Evolutionary conservation across 2,113 vertebrate genomes (phyloP).

Genomic region (Atrichornis clamosus): DNA sequence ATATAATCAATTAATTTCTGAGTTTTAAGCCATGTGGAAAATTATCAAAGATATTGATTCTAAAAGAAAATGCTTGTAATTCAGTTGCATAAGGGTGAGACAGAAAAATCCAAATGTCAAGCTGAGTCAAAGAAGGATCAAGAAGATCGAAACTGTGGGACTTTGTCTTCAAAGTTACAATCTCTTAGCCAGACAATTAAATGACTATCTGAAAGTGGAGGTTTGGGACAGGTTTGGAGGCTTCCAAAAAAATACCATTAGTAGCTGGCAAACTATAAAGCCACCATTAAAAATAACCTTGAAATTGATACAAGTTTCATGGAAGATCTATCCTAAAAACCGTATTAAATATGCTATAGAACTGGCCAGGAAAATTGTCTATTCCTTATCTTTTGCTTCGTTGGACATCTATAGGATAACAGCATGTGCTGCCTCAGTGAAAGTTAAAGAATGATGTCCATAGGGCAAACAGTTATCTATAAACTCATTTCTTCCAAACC

Average conservation of each 20-base stretch:
- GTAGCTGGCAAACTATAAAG: slow-evolving; percentile 63
- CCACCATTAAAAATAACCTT: slow-evolving; percentile 29
- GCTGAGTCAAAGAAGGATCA: slow-evolving; percentile 22
- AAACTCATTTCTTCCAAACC: slow-evolving; percentile 61
- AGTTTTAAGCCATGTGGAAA: slow-evolving; percentile 4
- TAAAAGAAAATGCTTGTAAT: slow-evolving; percentile 37
- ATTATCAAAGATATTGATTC: slow-evolving; percentile 45
- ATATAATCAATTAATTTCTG: neutral
- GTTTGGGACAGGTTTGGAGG: slow-evolving; percentile 56
- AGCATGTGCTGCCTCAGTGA: neutral
- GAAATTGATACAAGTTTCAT: slow-evolving; percentile 31
- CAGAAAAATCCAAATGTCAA: slow-evolving; percentile 53
- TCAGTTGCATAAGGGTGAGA: slow-evolving; percentile 32
- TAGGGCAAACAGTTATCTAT: slow-evolving; percentile 59
- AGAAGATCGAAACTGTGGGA: slow-evolving; percentile 63
- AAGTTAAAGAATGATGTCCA: slow-evolving; percentile 46
- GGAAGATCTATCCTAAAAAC: neutral
- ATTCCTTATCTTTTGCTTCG: neutral
- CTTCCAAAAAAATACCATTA: slow-evolving; percentile 48
- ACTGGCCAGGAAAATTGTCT: neutral
- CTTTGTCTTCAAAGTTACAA: slow-evolving; percentile 55
- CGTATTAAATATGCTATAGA: neutral
- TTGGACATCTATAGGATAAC: neutral
- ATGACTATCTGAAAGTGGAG: slow-evolving; percentile 46
- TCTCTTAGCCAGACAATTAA: slow-evolving; percentile 60